Evolutionary conservation across 2,113 vertebrate genomes (phyloP), one percentile per base, ranked within the genome.

Genomic region (Clarias gariepinus): DNA sequence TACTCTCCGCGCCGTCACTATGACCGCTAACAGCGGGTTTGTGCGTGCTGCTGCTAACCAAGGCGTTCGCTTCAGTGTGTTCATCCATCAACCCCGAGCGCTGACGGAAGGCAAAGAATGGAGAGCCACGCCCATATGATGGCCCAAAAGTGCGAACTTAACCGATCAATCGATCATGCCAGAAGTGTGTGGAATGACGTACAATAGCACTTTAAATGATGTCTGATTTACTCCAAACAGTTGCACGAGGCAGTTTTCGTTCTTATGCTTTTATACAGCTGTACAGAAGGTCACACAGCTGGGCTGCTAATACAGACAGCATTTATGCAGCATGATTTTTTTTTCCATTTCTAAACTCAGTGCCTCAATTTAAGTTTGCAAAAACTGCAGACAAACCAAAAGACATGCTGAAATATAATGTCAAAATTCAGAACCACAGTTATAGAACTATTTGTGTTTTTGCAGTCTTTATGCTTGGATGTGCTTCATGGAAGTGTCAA

Each of bases 11-110:
- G 98, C 98, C 0, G 93, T 98, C 85, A 99, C 98, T 8, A 97
- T 99, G 97, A 99, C 98, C 0, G 98, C 98, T 6, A 99, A 99
- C 85, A 98, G 96, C 63, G 96, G 98, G 16, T 99, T 99, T 86
- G 95, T 99, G 64, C 95, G 98, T 84, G 97, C 98, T 7, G 97
- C 98, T 0, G 96, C 96, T 88, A 98, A 99, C 92, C 98, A 99
- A 92, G 97, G 97, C 0, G 96, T 99, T 79, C 96, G 93, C n/a
- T 99, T 96, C 92, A 98, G 97, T 33, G 98, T 99, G 80, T 99
- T 99, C 89, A 94, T 99, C 81, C 98, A 99, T 92, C 96, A 98
- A 83, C 98, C 98, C 0, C 94, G 98, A 73, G 98, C 98, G 0
- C 84, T 99, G 87, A 99, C 98, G 0, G 98, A 99, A 88, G 98